phyloP scores from a whole-genome alignment of 2,888 invertebrate species.

The Drosophila phalerata region DNA sequence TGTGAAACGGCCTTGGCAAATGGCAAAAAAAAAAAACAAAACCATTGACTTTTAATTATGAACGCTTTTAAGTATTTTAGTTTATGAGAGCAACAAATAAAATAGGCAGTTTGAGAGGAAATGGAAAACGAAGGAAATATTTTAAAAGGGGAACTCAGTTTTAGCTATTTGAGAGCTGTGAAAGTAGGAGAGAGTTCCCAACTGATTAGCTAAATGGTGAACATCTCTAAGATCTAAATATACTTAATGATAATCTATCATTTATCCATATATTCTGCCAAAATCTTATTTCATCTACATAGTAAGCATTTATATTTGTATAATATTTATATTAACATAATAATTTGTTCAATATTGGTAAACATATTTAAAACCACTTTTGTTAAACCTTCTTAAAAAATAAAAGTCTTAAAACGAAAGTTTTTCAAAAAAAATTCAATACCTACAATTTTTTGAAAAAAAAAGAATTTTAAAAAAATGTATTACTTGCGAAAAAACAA shows the following conservation, averaged over 20 bases:
- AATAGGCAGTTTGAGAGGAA: not conserved
- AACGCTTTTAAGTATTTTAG: conserved; percentile 48
- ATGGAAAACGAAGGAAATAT: not conserved
- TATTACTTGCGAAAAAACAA: too few species aligned
- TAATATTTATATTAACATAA: too few species aligned
- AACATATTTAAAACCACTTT: too few species aligned
- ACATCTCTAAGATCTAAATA: not conserved
- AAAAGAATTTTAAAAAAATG: too few species aligned
- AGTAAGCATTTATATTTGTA: too few species aligned
- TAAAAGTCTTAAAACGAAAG: too few species aligned
- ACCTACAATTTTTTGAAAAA: too few species aligned
- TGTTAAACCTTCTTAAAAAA: too few species aligned
- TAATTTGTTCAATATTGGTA: too few species aligned
- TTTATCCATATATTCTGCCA: not conserved
- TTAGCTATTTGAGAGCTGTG: not conserved
- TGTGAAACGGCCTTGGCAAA: conserved; percentile 50
- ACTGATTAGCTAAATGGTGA: not conserved
- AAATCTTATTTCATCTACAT: not conserved
- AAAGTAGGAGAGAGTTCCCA: not conserved
- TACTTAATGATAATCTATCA: not conserved
- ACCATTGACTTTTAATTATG: conserved; percentile 42
- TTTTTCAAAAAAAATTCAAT: too few species aligned
- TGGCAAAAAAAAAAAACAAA: not conserved
- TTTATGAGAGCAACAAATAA: conserved; percentile 38
- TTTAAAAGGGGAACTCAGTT: not conserved